These are phyloP conservation scores for Cheilinus undulatus DNA, from an alignment of 2,113 vertebrate genomes.

Conservation along the genomic window DNA sequence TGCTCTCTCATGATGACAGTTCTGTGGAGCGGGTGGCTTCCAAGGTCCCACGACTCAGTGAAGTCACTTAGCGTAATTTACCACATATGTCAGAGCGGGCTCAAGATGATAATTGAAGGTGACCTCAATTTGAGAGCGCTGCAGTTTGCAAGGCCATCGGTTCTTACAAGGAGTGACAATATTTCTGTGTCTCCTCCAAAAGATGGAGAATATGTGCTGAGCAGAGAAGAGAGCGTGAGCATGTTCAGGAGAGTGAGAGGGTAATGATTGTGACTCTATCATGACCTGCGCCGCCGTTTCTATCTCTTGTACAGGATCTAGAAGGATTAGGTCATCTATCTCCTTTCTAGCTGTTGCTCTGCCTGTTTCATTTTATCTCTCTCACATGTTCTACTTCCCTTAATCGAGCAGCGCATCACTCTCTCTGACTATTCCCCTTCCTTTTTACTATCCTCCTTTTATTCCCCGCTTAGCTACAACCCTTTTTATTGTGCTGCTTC, in stretches of 20 bases:
- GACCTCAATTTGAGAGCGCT: conserved; percentile 71
- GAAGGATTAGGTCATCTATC: conserved; percentile 39
- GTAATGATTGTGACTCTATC: conserved; percentile 53
- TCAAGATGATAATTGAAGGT: conserved; percentile 64
- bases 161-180: conserved; percentile 41
- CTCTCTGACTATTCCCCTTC: conserved; percentile 13
- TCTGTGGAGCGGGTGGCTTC: background rate
- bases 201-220: conserved; percentile 35
- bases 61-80: conserved; percentile 69
- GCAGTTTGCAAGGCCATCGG: conserved; percentile 52
- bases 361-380: conserved; percentile 32
- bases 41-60: conserved; percentile 46
- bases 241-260: conserved; percentile 4
- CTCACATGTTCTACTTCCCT: background rate
- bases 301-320: conserved; percentile 28
- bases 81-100: conserved; percentile 44
- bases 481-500: conserved; percentile 34
- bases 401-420: conserved; percentile 1
- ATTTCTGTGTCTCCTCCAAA: conserved; percentile 36
- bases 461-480: conserved; percentile 9
- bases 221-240: background rate
- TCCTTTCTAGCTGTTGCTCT: conserved; percentile 17
- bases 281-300: conserved; percentile 39
- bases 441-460: background rate
- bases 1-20: conserved; percentile 25